phyloP scores from a whole-genome alignment of 23 tunicate genomes.

The Oikopleura vanhoeffeni region DNA sequence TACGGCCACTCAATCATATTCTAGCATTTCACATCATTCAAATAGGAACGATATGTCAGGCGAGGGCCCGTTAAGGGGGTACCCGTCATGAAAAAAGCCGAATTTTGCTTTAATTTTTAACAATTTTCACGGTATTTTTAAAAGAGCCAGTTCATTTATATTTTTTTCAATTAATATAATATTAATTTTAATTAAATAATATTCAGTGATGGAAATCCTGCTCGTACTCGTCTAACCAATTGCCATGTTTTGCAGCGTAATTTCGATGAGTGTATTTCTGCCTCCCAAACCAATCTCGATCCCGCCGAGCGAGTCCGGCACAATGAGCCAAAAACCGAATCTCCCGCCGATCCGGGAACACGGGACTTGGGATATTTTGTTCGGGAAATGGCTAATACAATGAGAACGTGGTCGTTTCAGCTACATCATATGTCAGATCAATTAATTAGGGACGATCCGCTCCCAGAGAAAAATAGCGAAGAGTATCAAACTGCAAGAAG shows the following conservation, averaged over 20 bases:
- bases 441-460: neutral
- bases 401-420: neutral
- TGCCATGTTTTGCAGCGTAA: slow-evolving; percentile 3
- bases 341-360: neutral
- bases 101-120: too few relatives aligned
- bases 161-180: too few relatives aligned
- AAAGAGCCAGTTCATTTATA: too few relatives aligned
- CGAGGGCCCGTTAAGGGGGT: too few relatives aligned
- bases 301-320: neutral
- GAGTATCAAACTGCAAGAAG: neutral
- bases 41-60: too few relatives aligned
- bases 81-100: too few relatives aligned
- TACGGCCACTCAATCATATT: too few relatives aligned
- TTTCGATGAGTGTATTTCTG: neutral
- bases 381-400: neutral
- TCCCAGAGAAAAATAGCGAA: neutral
- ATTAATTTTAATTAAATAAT: too few relatives aligned
- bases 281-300: neutral
- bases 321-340: neutral
- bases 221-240: neutral
- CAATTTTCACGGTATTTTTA: too few relatives aligned
- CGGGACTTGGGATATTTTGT: neutral
- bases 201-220: too few relatives aligned
- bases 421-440: neutral
- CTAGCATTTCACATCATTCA: too few relatives aligned